phyloP scores from a whole-genome alignment of 1,140 invertebrate species.

The Drosophila burlai region DNA sequence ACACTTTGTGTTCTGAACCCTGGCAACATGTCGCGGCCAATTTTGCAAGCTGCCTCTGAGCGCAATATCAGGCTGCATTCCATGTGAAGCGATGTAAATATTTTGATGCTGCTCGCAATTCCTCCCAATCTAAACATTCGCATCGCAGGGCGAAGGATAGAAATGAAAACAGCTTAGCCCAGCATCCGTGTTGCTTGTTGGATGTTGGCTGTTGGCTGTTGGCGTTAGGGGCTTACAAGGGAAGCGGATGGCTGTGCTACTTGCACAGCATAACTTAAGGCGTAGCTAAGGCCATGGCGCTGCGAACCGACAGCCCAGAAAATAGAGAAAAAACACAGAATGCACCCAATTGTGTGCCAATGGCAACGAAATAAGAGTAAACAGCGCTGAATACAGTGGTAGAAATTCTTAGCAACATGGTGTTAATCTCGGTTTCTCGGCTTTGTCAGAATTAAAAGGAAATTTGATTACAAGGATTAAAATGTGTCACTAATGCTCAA shows the following conservation, averaged over 20 bases:
- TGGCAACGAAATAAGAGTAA: constrained; percentile 43
- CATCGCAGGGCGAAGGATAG: constrained; percentile 59
- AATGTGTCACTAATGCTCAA: not conserved
- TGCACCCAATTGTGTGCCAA: constrained; percentile 73
- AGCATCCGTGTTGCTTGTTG: constrained; percentile 33
- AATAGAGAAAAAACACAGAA: constrained; percentile 24
- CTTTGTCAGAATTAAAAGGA: not conserved
- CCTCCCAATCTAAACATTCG: constrained; percentile 76
- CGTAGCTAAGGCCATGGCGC: constrained; percentile 59
- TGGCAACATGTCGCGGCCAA: constrained; percentile 24
- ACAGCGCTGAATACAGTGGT: constrained; percentile 35
- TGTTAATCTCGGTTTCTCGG: fast-evolving
- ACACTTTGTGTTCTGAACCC: constrained; percentile 30
- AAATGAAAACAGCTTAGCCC: constrained; percentile 62
- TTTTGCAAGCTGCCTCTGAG: constrained; percentile 11
- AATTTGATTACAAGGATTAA: not conserved
- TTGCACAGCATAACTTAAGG: constrained; percentile 75
- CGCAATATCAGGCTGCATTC: constrained; percentile 47
- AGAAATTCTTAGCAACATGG: constrained; percentile 4
- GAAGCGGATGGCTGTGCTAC: constrained; percentile 28
- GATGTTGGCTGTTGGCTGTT: constrained; percentile 10
- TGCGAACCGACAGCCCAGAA: constrained; percentile 36
- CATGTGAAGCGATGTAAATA: constrained; percentile 56
- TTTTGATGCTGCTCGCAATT: constrained; percentile 80
- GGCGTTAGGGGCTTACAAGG: not conserved